Evolutionary conservation across 1,140 invertebrate species (phyloP), one percentile per base, ranked within the genome.

Genomic region (Nasonia longicornis): DNA sequence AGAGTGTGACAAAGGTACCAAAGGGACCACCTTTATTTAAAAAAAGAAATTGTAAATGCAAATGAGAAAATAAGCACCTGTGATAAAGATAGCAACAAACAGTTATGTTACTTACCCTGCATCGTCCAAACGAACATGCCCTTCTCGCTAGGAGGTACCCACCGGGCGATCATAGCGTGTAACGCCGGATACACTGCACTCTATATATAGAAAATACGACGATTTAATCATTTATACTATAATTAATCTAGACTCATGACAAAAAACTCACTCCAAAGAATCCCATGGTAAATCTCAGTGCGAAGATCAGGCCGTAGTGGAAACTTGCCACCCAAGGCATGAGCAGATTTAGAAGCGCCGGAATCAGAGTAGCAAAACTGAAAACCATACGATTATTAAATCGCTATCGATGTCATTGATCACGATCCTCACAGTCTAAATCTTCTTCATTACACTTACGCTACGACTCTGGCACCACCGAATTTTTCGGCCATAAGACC

Each of bases 121-220:
- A 95, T 91, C 16, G 94, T 93, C 85, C 94, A 94, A 0, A 95
- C 92, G 85, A 96, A 96, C 89, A 95, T 95, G 72, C 95, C 95
- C 87, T 95, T 95, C 85, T 96, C 95, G 22, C 92, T 92, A n/a
- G 95, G 94, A 12, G 95, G 95, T 0, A 93, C 93, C 95, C 95
- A 95, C 85, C 93, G 91, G 0, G 94, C 94, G 42, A 96, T 93
- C 84, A 96, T 89, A 42, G 92, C 93, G 83, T 95, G 95, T 20
- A 95, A 90, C 16, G 94, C 92, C 10, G 95, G 95, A 91, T 95
- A 95, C 66, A 95, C 90, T 8, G 94, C 93, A 6, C 94, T 94
- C 94, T 95, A 26, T 26, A 26, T 2, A 26, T 26, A 26, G 85
- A 29, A 82, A 74, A 70, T 26, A 63, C 11, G 11, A 67, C 22